phyloP scores from a whole-genome alignment of 2,797 vertebrate species.

The Lindbergichthys nudifrons region DNA sequence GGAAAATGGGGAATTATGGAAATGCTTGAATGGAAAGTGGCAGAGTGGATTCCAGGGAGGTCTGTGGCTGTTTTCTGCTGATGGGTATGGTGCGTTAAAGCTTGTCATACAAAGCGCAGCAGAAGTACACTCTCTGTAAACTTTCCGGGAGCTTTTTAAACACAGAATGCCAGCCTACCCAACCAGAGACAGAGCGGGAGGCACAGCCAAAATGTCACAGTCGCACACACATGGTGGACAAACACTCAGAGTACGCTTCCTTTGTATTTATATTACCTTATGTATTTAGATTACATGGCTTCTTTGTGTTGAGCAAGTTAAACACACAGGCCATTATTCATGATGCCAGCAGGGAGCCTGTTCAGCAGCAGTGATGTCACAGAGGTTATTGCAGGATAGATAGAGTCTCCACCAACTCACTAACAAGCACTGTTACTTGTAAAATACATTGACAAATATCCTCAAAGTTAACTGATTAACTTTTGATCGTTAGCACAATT shows the following conservation, averaged over 20 bases:
- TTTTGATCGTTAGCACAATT: background rate
- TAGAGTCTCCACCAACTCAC: slow-evolving; percentile 21
- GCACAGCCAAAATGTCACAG: slow-evolving; percentile 80
- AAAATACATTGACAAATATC: background rate
- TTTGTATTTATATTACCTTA: slow-evolving; percentile 87
- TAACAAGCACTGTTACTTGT: slow-evolving; percentile 5
- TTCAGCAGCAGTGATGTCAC: slow-evolving; percentile 70
- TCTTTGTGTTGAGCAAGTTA: slow-evolving; percentile 85
- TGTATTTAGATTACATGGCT: slow-evolving; percentile 88
- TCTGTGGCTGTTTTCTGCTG: slow-evolving; percentile 84
- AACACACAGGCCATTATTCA: slow-evolving; percentile 85
- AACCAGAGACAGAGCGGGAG: slow-evolving; percentile 78
- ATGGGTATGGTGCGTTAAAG: slow-evolving; percentile 86
- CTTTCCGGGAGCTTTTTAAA: slow-evolving; percentile 89
- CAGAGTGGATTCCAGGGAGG: slow-evolving; percentile 86
- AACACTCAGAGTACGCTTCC: slow-evolving; percentile 67
- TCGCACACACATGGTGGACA: slow-evolving; percentile 43
- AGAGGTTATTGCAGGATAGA: slow-evolving; percentile 75
- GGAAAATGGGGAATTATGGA: slow-evolving; percentile 72
- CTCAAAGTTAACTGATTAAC: background rate
- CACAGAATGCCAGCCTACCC: slow-evolving; percentile 86
- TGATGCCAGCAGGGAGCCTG: slow-evolving; percentile 72
- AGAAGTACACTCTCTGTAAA: slow-evolving; percentile 89
- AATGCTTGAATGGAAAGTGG: slow-evolving; percentile 88
- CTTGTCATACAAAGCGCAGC: slow-evolving; percentile 87